Evolutionary conservation across 2,888 invertebrate genomes (phyloP).

Genomic region (Trissolcus japonicus): DNA sequence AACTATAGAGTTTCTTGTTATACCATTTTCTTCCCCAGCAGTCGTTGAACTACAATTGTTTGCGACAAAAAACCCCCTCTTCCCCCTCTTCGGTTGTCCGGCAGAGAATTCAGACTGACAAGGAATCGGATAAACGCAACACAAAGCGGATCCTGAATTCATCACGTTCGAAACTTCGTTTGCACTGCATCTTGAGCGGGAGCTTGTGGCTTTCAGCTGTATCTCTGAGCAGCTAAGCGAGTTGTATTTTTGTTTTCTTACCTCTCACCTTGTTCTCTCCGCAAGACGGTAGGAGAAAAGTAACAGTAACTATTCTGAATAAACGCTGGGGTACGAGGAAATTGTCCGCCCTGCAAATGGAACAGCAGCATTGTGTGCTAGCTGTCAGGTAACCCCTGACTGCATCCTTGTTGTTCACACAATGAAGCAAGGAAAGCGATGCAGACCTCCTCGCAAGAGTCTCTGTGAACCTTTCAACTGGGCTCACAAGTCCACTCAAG

Average conservation of each 20-base stretch:
- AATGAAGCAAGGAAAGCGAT: neutral
- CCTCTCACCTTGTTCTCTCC: slow-evolving; percentile 51
- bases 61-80: neutral
- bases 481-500: slow-evolving; percentile 35
- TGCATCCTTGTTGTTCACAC: slow-evolving; percentile 8
- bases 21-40: too few relatives aligned
- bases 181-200: slow-evolving; percentile 35
- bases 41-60: slow-evolving; percentile 4
- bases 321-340: slow-evolving; percentile 72
- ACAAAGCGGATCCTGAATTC: slow-evolving; percentile 45
- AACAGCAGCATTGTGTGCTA: slow-evolving; percentile 59
- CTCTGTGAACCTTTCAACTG: slow-evolving; percentile 18
- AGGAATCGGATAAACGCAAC: slow-evolving; percentile 26
- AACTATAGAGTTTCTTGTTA: too few relatives aligned
- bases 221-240: slow-evolving; percentile 4
- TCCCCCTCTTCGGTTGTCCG: slow-evolving; percentile 23
- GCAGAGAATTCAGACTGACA: slow-evolving; percentile 15
- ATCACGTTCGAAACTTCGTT: slow-evolving; percentile 35
- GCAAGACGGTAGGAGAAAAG: slow-evolving; percentile 63
- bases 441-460: neutral
- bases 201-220: slow-evolving; percentile 35
- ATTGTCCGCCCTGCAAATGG: slow-evolving; percentile 68
- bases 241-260: slow-evolving; percentile 46
- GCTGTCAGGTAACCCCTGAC: slow-evolving; percentile 10
- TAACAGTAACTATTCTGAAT: slow-evolving; percentile 69